Base-by-base conservation (phyloP, 2,113 vertebrate species). In the Dolichallabes microphthalmus region DNA sequence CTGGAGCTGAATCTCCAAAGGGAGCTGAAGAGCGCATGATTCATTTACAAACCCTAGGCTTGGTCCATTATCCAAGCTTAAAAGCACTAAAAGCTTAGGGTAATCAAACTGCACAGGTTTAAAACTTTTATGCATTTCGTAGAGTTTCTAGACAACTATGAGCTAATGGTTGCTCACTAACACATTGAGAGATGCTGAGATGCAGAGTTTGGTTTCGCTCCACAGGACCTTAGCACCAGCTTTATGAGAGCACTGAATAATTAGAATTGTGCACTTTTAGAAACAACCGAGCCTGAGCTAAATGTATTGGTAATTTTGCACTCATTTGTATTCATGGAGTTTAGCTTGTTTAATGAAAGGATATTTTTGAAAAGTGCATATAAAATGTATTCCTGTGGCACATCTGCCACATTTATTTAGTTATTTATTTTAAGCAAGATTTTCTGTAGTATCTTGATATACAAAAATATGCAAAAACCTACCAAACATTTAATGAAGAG, bases 311-410 rank as follows among this genome's bases (percentile, higher is more conserved):
- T 58, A 69, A 82, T 69, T 69, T 69, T 58, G 27, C 35, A 45
- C 55, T 83, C 20, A 82, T 83, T 74, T 60, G 69, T 61, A 83
- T 83, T 83, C 53, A 83, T 57, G 55, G 61, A n/a, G 15, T 82
- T 68, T 71, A 20, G 73, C 73, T 83, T 73, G 22, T 71, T 73
- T 73, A 58, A 83, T 27, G 9, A 73, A 13, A 76, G 73, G 71
- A 12, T 45, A 61, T 63, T 60, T 63, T 80, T 39, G 55, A 61
- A 22, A 57, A 61, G 76, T 79, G 30, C 30, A 71, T 32, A 32
- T 27, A 71, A 71, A 58, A 60, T 61, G 57, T 25, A 80, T 80
- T 22, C 3, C 45, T 63, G 13, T 80, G 11, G 32, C 60, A 80
- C 20, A 58, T 58, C 60, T 55, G n/a, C 25, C 22, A 27, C 11